phyloP scores from a whole-genome alignment of 2,888 invertebrate species.

The Siphlonurus alternatus region DNA sequence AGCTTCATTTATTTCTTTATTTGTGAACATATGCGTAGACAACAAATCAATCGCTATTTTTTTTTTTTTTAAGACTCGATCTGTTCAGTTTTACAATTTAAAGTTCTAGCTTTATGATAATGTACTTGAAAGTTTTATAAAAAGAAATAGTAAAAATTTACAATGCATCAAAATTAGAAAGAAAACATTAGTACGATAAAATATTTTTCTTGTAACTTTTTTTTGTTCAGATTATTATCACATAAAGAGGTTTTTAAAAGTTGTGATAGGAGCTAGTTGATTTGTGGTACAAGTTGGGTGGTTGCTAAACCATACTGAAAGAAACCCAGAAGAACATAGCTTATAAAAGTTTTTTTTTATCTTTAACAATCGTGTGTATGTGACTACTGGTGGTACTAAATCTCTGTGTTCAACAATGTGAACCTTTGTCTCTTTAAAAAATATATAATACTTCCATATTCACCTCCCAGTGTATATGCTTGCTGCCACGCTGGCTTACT shows the following conservation, averaged over 20 bases:
- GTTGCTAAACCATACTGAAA: not conserved
- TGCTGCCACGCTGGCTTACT: no score
- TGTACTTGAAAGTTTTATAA: no score
- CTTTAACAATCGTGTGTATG: not conserved
- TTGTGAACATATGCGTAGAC: no score
- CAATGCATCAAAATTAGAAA: no score
- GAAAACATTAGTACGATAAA: not conserved
- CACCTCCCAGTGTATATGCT: not conserved
- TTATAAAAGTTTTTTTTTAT: no score
- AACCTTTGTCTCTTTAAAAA: not conserved
- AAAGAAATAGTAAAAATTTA: no score
- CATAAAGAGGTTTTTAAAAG: no score
- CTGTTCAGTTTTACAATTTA: no score
- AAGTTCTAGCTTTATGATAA: no score
- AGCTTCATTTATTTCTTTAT: no score
- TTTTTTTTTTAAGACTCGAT: no score
- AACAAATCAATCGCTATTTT: no score
- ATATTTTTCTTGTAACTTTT: not conserved
- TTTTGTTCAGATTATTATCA: not conserved
- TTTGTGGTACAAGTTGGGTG: not conserved
- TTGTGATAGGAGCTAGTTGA: not conserved
- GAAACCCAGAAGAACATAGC: not conserved
- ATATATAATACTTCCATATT: not conserved
- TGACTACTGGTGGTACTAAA: not conserved
- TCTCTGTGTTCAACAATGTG: not conserved